Base-by-base conservation (phyloP, 2,113 vertebrate species). In the Menidia beryllina region DNA sequence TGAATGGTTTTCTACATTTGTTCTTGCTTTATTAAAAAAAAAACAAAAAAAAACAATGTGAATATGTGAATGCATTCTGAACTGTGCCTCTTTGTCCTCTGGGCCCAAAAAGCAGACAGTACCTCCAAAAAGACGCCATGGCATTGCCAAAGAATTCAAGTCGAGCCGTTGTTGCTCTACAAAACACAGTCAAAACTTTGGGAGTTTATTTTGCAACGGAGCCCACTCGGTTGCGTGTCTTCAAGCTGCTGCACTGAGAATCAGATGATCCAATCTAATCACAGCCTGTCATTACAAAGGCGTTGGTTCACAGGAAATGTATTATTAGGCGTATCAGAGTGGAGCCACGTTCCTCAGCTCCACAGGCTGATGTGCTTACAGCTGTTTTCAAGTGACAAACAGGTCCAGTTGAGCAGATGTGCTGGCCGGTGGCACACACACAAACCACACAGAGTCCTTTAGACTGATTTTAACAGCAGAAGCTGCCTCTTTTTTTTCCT, bases 371-470 rank as follows among this genome's bases (percentile, higher is more conserved):
- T 54, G 69, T 13, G 11, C 51, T 71, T 20, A 12, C 19, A 54
- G 48, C 43, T 57, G 57, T 63, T 60, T 34, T 72, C 73, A 59
- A 74, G 67, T n/a, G 36, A 55, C 68, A 59, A 75, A 76, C 73
- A 69, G 51, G 26, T 66, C 77, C 77, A 80, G 69, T 80, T 87
- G 85, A 86, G 78, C 77, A 79, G 69, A 82, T 86, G 83, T 86
- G 78, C 24, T 52, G 52, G 45, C 48, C 34, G 61, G 50, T 59
- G 17, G 39, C 45, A 54, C 52, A 54, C 61, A 41, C 25, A 34
- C 30, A 34, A 64, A 24, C 53, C 58, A 56, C 71, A 59, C 45
- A 67, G 41, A 48, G 52, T 27, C 38, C 60, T 69, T 80, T 41
- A 65, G 25, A 67, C 47, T 36, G 51, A 59, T 61, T 77, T 88